Evolutionary conservation across 2,113 vertebrate species (phyloP).

Genomic region (Mohoua ochrocephala): DNA sequence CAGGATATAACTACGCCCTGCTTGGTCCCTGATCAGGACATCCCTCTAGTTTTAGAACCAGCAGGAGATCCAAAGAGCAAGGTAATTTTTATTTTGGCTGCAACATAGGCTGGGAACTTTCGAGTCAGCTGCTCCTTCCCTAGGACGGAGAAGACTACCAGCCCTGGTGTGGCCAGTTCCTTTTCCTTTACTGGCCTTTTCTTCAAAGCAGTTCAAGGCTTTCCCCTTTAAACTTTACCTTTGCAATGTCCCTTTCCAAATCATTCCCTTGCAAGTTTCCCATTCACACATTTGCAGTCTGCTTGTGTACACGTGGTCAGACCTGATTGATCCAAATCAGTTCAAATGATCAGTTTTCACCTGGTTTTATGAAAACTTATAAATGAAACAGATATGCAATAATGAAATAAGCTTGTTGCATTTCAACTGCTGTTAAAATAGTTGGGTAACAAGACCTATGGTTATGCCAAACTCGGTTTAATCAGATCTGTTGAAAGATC

Average conservation of each 20-base stretch:
- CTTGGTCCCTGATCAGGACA: constrained; percentile 63
- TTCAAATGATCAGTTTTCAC: not conserved
- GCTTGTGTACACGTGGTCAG: not conserved
- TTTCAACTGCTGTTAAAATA: not conserved
- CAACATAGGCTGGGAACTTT: constrained; percentile 9
- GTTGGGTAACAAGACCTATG: not conserved
- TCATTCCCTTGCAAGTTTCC: constrained; percentile 29
- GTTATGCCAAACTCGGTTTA: not conserved
- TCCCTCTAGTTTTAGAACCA: constrained; percentile 65
- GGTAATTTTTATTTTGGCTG: constrained; percentile 58
- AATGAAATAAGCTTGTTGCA: not conserved
- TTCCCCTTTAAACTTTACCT: constrained; percentile 15
- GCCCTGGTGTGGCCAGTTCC: not conserved
- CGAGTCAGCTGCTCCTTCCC: constrained; percentile 24
- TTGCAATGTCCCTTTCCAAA: not conserved
- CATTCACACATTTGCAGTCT: not conserved
- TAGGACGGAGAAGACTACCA: constrained; percentile 22
- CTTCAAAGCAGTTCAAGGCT: constrained; percentile 24
- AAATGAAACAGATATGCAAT: constrained; percentile 17
- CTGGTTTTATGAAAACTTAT: not conserved
- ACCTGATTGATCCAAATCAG: not conserved
- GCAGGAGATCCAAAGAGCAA: constrained; percentile 60
- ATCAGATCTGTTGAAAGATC: not conserved
- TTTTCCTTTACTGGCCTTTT: constrained; percentile 37
- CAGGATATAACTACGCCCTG: constrained; percentile 68